A percentile compares a stretch with the other conserved stretches of the same genome.
phyloP scores from a whole-genome alignment of 1,140 invertebrate genomes.

The Atopsyche davidsoni region DNA sequence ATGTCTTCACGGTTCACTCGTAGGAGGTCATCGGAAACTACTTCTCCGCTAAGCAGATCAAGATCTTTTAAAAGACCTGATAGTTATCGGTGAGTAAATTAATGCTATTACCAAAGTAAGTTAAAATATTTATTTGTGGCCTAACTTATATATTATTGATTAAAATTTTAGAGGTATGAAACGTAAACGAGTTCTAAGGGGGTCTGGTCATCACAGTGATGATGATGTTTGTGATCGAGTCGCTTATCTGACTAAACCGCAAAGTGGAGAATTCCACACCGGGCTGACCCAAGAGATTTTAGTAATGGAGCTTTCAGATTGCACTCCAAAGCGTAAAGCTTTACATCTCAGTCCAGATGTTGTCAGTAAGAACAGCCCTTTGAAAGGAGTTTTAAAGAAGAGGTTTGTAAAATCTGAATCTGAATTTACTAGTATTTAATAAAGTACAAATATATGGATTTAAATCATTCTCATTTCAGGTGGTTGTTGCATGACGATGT shows the following conservation, averaged over 20 bases:
- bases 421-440: conserved; percentile 17
- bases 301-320: conserved; percentile 45
- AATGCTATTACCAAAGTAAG: neutral
- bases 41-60: conserved; percentile 47
- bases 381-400: conserved; percentile 53
- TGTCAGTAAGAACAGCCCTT: conserved; percentile 48
- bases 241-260: conserved; percentile 32
- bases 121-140: neutral
- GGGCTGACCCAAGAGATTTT: conserved; percentile 65
- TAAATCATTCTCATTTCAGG: conserved; percentile 30
- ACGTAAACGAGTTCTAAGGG: conserved; percentile 49
- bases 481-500: conserved; percentile 48
- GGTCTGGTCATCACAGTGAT: conserved; percentile 35
- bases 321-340: conserved; percentile 52
- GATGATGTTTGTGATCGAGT: conserved; percentile 31
- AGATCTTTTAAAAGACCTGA: conserved; percentile 44
- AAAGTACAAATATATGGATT: too few relatives aligned
- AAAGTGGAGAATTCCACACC: conserved; percentile 46
- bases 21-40: conserved; percentile 25
- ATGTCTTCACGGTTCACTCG: conserved; percentile 7
- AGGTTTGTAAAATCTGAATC: conserved; percentile 32
- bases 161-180: conserved; percentile 47
- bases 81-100: conserved; percentile 33
- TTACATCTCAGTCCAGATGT: conserved; percentile 39
- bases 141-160: neutral